These are phyloP conservation scores for Dendrolimus kikuchii DNA, from an alignment of 1,140 invertebrate genomes.

Conservation along the genomic window DNA sequence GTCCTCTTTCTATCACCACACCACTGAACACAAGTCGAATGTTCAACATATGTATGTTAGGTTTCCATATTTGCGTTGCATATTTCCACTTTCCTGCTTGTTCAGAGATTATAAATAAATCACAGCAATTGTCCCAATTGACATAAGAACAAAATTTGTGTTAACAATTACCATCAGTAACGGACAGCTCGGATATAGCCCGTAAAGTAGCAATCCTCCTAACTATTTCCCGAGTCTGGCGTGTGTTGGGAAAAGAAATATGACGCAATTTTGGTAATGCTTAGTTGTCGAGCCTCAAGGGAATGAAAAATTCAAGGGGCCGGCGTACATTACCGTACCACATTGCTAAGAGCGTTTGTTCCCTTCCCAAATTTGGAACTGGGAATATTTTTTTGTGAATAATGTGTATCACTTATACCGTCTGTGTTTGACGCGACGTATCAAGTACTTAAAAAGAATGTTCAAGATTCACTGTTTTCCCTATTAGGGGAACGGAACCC, in stretches of 20 bases:
- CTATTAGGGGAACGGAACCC: no score
- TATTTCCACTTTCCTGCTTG: no score
- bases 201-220: conserved; percentile 48
- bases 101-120: no score
- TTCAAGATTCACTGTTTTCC: no score
- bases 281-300: conserved; percentile 66
- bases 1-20: no score
- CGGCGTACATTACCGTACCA: conserved; percentile 56
- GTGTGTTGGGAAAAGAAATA: conserved; percentile 66
- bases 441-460: no score
- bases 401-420: conserved; percentile 2
- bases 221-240: conserved; percentile 51
- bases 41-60: no score
- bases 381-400: conserved; percentile 39
- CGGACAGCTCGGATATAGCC: conserved; percentile 10
- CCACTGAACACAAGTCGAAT: no score
- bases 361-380: conserved; percentile 33
- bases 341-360: conserved; percentile 63
- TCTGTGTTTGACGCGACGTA: no score
- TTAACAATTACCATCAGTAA: conserved; percentile 17
- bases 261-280: conserved; percentile 70
- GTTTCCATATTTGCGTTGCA: no score
- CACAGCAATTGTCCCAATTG: no score
- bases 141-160: no score
- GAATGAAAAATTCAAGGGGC: conserved; percentile 70